Conservation (phyloP, 2,797 vertebrate genomes). For the Kryptolebias ocellatus region DNA sequence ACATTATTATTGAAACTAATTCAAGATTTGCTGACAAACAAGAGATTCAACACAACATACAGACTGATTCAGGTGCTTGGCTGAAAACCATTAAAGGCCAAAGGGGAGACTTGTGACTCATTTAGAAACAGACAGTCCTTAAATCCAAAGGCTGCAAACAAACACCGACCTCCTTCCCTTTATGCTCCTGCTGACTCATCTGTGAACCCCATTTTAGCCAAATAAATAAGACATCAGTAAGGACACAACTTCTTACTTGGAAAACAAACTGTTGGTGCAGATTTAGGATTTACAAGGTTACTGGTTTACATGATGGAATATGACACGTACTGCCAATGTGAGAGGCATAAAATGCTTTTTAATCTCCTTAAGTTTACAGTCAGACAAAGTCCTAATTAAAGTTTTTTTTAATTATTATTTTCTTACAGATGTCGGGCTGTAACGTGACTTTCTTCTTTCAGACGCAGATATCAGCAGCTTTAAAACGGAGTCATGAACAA, state of each 20-base stretch:
- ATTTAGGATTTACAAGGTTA: neutral
- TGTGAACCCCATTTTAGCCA: neutral
- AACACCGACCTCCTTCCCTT: neutral
- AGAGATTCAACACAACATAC: too few species aligned
- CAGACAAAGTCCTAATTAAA: neutral
- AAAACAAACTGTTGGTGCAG: neutral
- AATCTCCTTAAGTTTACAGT: slow-evolving; percentile 1
- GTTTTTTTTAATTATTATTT: neutral
- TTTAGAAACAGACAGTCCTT: neutral
- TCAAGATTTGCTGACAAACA: too few species aligned
- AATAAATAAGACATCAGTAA: neutral
- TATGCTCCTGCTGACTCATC: neutral
- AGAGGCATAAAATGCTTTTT: slow-evolving; percentile 1
- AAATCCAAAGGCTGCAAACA: neutral
- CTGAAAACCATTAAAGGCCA: neutral
- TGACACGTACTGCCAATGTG: neutral
- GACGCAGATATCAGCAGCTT: neutral
- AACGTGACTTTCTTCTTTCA: neutral
- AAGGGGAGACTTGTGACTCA: neutral
- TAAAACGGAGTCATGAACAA: neutral
- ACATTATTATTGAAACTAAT: too few species aligned
- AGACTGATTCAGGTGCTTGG: neutral
- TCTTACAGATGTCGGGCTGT: neutral
- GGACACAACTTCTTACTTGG: neutral
- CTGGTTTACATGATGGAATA: neutral